Base-by-base conservation (phyloP, 2,888 invertebrate species). In the Xanthia togata region DNA sequence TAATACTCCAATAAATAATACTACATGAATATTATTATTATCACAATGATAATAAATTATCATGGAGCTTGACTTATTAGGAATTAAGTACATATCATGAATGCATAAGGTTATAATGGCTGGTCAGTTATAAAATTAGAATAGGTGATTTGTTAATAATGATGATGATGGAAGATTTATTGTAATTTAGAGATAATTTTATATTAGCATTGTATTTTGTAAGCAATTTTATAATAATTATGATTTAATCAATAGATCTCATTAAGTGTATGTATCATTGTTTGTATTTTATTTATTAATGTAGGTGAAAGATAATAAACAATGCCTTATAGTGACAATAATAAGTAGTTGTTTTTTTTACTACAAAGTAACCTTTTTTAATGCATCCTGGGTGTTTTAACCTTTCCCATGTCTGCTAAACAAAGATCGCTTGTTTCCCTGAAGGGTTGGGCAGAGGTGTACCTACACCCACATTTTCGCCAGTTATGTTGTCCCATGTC, bases 241-340 rank as follows among this genome's bases (percentile, higher is more conserved):
- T 14, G 0, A 4, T 14, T 12, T 26, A 53, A 50, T 55, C 41
- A 55, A 62, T 55, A 47, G 23, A 62, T 60, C 17, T 63, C 26
- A 4, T 8, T 62, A 53, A 8, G 55, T 63, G 2, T 17, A 38
- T 62, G 47, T 81, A 63, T 55, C 0, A 26, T 59, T 60, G 20
- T 26, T 38, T 65, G 12, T 65, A 64, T 73, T 76, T 41, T 60
- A 53, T 47, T 41, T 60, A 53, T 47, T 26, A 26, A 60, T 67
- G 6, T 41, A 67, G 38, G 44, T 38, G 26, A 68, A 76, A 44
- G 4, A 78, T 60, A 82, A 82, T 82, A 80, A 80, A 78, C 1
- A 41, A 44, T 64, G 44, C 44, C 47, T 47, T 31, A 65, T n/a
- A 57, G 3, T 53, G n/a, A 60, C 12, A 60, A 47, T 31, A 38